Evolutionary conservation across 2,797 vertebrate species (phyloP).

Genomic region (Eospalax fontanierii): DNA sequence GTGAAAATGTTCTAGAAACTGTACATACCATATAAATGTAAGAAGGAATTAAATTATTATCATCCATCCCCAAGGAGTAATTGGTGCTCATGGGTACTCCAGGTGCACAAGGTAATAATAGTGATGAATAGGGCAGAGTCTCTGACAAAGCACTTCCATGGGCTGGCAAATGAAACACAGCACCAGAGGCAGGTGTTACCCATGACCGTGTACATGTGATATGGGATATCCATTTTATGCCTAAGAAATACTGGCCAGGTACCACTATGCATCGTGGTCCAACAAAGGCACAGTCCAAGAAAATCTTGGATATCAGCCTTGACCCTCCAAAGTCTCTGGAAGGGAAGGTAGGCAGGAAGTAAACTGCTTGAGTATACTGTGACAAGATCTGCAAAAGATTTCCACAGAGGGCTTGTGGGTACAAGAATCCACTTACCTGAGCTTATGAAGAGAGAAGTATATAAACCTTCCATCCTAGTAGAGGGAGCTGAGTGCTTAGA

Average conservation of each 20-base stretch:
- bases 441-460: background rate
- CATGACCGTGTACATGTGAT: background rate
- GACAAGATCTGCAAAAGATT: background rate
- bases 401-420: background rate
- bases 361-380: rapidly evolving
- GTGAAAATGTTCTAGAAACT: background rate
- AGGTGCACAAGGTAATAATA: background rate
- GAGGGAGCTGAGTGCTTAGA: background rate
- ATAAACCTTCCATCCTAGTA: background rate
- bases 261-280: no score
- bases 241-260: background rate
- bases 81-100: background rate
- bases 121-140: background rate
- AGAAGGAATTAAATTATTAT: background rate
- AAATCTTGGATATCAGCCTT: background rate
- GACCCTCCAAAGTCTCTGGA: background rate
- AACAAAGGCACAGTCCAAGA: background rate
- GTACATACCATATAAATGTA: background rate
- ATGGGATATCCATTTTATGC: rapidly evolving
- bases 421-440: background rate
- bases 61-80: background rate
- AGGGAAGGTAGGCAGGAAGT: background rate
- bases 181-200: background rate
- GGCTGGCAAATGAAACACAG: background rate
- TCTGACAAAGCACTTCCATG: background rate